Percentiles rank a stretch among this genome's conserved stretches.
Conservation (phyloP, 2,888 invertebrate genomes). For the Apodemia zela region DNA sequence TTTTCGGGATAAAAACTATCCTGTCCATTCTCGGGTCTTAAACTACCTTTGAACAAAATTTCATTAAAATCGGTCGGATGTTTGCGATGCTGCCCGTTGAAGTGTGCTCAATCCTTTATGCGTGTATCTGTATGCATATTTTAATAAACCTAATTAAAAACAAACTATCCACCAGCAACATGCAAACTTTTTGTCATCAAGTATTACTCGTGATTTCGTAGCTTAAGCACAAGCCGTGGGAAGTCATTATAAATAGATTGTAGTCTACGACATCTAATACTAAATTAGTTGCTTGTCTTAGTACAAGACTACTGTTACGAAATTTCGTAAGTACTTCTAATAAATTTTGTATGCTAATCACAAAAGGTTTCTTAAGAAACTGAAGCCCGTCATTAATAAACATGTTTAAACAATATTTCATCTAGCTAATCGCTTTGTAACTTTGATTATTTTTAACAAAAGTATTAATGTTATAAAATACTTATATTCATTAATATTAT, state of each 20-base stretch:
- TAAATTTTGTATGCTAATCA: neutral
- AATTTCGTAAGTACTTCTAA: neutral
- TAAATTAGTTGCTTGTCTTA: constrained; percentile 44
- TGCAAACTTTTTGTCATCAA: constrained; percentile 49
- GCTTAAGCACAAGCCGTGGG: constrained; percentile 48
- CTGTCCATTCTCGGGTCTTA: too few relatives aligned
- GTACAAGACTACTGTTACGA: constrained; percentile 28
- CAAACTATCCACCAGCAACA: neutral
- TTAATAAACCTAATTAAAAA: neutral
- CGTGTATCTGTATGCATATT: too few relatives aligned
- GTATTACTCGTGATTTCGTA: constrained; percentile 3
- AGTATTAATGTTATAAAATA: too few relatives aligned
- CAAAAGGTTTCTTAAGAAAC: neutral
- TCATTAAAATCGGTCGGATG: too few relatives aligned
- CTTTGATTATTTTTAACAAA: neutral
- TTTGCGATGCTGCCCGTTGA: too few relatives aligned
- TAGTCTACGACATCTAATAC: constrained; percentile 45
- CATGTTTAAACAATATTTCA: neutral
- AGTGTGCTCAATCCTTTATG: too few relatives aligned
- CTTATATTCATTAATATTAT: too few relatives aligned
- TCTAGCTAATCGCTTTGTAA: neutral
- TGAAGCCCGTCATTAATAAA: neutral
- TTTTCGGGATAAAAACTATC: too few relatives aligned
- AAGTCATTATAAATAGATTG: constrained; percentile 58
- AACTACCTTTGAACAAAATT: too few relatives aligned